phyloP scores from a whole-genome alignment of 1,140 invertebrate genomes.

The Chlorops oryzae region DNA sequence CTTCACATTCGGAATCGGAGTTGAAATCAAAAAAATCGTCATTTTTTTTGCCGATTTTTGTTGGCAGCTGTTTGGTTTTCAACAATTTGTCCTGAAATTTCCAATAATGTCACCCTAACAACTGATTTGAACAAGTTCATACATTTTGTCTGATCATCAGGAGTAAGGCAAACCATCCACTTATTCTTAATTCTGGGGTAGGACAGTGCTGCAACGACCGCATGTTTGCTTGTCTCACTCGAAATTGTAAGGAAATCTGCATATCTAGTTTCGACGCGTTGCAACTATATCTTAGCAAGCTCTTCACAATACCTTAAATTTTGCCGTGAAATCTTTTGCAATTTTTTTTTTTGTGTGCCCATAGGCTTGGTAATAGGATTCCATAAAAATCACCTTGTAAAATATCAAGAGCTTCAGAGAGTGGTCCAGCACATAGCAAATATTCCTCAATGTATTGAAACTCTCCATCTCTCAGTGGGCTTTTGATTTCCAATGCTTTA shows the following conservation, averaged over 20 bases:
- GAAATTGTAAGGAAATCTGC: no score
- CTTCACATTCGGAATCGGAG: background rate
- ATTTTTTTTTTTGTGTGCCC: background rate
- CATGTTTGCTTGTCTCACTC: no score
- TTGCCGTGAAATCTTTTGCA: no score
- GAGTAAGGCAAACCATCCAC: background rate
- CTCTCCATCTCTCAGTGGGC: background rate
- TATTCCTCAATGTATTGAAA: background rate
- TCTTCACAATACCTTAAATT: no score
- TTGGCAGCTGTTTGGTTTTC: background rate
- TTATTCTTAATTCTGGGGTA: no score
- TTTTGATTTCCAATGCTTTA: no score
- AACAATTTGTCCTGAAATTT: background rate
- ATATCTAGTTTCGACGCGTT: background rate
- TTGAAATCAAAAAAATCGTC: background rate
- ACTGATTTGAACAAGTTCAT: background rate
- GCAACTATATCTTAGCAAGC: background rate
- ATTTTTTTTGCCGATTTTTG: background rate
- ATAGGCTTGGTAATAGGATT: background rate
- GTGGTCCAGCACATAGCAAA: no score
- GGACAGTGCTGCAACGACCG: no score
- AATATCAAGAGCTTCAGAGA: background rate
- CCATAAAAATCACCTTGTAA: background rate
- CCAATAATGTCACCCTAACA: background rate
- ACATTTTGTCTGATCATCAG: background rate